Evolutionary conservation across 2,113 vertebrate species (phyloP), one percentile per base, ranked within the genome.

Genomic region (Ammodytes marinus): DNA sequence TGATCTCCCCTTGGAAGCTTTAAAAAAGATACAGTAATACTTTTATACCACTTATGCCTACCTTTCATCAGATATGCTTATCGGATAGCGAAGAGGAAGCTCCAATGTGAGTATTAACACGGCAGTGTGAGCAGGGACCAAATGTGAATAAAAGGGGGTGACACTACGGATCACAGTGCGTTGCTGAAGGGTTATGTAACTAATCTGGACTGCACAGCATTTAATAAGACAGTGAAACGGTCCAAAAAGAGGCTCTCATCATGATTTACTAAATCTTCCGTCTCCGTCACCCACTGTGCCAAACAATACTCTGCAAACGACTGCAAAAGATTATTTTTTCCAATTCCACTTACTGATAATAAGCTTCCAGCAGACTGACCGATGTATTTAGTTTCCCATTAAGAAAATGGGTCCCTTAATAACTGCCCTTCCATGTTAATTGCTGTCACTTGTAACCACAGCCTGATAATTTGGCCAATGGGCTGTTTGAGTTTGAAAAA

Each of bases 391-490:
- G 68, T 87, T 73, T 73, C 77, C 84, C 76, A 87, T 90, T 88
- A 83, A 74, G 27, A 27, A 74, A 78, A 65, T n/a, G 42, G 27
- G 78, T 71, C 71, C 69, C 70, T 71, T 46, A 78, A 27, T 27
- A 27, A 88, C 88, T 78, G 75, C 57, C 77, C 74, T 83, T 47
- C 66, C 68, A 77, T 83, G 70, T 88, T 89, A 91, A 91, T 90
- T 82, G 80, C 68, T 91, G 90, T 92, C 92, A 90, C 70, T 88
- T 88, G 76, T 74, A 27, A 27, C 82, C 54, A 43, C 86, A 67
- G 68, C 2, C 45, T 64, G 52, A 85, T 83, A 49, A 85, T 88
- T 83, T 82, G 47, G 63, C 79, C 77, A 86, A 64, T 77, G 71
- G 60, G 54, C 73, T 49, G 52, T 74, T 82, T 19, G 65, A 52